A percentile compares a stretch with the other conserved stretches of the same genome.
phyloP scores from a whole-genome alignment of 2,888 invertebrate species.

The Serripes groenlandicus region DNA sequence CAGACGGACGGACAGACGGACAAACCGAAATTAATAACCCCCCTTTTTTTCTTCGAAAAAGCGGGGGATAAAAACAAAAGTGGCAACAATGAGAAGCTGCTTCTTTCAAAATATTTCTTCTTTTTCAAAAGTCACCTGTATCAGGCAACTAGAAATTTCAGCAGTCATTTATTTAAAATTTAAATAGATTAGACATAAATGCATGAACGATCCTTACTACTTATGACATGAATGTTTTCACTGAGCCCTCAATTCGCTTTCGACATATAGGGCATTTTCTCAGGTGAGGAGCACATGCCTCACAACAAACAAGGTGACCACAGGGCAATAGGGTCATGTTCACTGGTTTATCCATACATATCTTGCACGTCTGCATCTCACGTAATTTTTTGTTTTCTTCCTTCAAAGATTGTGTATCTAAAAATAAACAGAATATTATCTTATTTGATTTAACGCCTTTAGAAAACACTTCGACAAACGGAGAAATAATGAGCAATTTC shows the following conservation, averaged over 20 bases:
- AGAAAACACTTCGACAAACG: neutral
- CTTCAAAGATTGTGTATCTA: constrained; percentile 29
- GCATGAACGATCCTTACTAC: too few species aligned
- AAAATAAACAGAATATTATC: neutral
- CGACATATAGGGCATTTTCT: constrained; percentile 94
- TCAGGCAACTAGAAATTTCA: too few species aligned
- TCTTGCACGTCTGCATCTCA: constrained; percentile 95
- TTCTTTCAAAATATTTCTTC: too few species aligned
- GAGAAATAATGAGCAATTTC: neutral
- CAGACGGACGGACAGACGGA: too few species aligned
- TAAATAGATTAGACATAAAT: too few species aligned
- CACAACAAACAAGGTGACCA: constrained; percentile 96
- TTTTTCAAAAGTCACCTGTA: too few species aligned
- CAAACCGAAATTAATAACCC: too few species aligned
- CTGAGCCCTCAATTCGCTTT: constrained; percentile 92
- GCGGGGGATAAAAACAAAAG: too few species aligned
- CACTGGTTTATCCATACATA: constrained; percentile 97
- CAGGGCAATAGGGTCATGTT: constrained; percentile 96
- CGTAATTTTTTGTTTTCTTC: constrained; percentile 94
- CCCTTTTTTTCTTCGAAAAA: too few species aligned
- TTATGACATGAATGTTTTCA: constrained; percentile 62
- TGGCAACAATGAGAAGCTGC: too few species aligned
- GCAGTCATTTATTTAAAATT: too few species aligned
- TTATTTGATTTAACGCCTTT: neutral
- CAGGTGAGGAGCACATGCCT: constrained; percentile 94